Evolutionary conservation across 2,797 vertebrate species (phyloP).

Genomic region (Limosa lapponica): DNA sequence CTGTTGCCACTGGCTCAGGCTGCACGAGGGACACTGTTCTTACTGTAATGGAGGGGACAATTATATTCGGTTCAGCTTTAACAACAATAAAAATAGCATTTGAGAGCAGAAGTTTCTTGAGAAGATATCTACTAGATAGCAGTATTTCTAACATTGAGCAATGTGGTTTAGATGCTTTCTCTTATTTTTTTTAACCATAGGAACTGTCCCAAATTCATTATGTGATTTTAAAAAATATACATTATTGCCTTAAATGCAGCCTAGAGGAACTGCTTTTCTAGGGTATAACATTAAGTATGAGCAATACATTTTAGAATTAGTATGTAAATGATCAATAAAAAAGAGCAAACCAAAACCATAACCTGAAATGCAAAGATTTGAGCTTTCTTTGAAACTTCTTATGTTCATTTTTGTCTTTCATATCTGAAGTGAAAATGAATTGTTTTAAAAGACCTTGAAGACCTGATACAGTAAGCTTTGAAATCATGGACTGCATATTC

Average conservation of each 20-base stretch:
- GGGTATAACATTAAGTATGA: neutral
- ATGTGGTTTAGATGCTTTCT: neutral
- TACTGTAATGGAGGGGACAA: neutral
- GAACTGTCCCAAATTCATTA: neutral
- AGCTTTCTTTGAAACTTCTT: conserved; percentile 33
- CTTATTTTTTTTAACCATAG: neutral
- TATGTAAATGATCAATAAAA: conserved; percentile 20
- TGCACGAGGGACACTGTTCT: neutral
- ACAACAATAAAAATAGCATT: neutral
- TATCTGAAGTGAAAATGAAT: conserved; percentile 68
- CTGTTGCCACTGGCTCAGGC: neutral
- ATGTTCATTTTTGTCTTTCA: conserved; percentile 53
- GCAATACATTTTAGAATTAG: conserved; percentile 10
- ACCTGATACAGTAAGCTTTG: conserved; percentile 52
- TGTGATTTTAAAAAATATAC: neutral
- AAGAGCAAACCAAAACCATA: conserved; percentile 13
- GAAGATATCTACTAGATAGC: neutral
- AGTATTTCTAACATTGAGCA: neutral
- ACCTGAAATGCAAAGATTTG: conserved; percentile 56
- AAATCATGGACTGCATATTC: conserved; percentile 59
- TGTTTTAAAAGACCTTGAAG: conserved; percentile 70
- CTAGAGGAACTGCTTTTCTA: neutral
- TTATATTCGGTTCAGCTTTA: neutral
- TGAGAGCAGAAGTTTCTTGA: neutral
- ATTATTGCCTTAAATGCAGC: neutral